A percentile compares a stretch with the other conserved stretches of the same genome.
These are phyloP conservation scores for Pseudorhombus dupliciocellatus DNA, from an alignment of 2,113 vertebrate species.

Conservation along the genomic window DNA sequence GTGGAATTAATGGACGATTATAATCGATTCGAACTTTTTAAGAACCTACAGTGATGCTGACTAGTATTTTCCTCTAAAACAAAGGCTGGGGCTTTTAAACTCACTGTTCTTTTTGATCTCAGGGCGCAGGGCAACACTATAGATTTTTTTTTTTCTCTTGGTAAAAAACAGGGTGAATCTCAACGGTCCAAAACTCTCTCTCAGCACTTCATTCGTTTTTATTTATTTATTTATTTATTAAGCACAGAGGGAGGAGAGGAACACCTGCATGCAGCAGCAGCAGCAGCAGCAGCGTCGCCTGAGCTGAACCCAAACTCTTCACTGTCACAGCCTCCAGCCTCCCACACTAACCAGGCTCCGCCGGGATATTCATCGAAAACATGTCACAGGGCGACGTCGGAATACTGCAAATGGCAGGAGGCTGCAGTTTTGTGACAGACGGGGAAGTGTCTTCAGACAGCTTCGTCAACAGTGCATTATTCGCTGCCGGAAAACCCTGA, in stretches of 20 bases:
- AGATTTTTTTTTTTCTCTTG: conserved; percentile 52
- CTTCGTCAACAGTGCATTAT: conserved; percentile 6
- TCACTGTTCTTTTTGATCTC: conserved; percentile 48
- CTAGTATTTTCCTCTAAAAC: conserved; percentile 41
- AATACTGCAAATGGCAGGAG: conserved; percentile 13
- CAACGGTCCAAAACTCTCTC: conserved; percentile 37
- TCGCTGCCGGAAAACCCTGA: conserved; percentile 16
- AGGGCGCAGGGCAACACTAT: conserved; percentile 34
- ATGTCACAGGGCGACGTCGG: background rate
- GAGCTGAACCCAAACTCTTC: conserved; percentile 21
- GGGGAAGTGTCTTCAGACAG: conserved; percentile 21
- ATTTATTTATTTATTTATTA: conserved; percentile 16
- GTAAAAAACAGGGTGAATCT: conserved; percentile 48
- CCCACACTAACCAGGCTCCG: background rate
- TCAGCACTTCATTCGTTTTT: conserved; percentile 50
- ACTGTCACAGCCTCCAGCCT: conserved; percentile 17
- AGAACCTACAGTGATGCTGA: conserved; percentile 55
- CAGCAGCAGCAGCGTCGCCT: conserved; percentile 13
- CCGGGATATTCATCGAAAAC: conserved; percentile 3
- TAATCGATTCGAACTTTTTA: conserved; percentile 50
- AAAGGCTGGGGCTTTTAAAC: conserved; percentile 47
- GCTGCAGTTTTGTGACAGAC: conserved; percentile 26
- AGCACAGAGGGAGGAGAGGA: conserved; percentile 27
- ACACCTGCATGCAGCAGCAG: conserved; percentile 49
- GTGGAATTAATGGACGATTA: conserved; percentile 30